A percentile compares a stretch with the other conserved stretches of the same genome.
These are phyloP conservation scores for Zhuqinia jingwanae DNA, from an alignment of 2,888 invertebrate species.

Conservation along the genomic window DNA sequence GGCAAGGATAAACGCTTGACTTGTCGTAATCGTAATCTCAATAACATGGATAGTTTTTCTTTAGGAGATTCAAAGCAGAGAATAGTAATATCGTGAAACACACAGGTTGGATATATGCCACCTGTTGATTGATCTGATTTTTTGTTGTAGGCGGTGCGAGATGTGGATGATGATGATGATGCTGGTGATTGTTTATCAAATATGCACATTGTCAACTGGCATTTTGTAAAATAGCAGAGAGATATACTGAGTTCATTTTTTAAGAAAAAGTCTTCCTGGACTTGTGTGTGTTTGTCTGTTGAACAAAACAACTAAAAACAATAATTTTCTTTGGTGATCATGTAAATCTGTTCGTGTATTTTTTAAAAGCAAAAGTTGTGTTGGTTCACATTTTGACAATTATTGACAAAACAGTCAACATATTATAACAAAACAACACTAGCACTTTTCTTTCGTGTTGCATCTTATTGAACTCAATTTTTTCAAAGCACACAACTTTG, in stretches of 20 bases:
- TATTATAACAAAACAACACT: background rate
- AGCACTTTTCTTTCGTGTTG: background rate
- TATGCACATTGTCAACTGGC: slow-evolving; percentile 22
- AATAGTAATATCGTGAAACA: no score
- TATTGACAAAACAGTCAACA: no score
- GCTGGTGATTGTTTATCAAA: background rate
- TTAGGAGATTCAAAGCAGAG: slow-evolving; percentile 8
- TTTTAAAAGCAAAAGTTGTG: background rate
- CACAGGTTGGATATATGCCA: slow-evolving; percentile 35
- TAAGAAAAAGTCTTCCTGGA: slow-evolving; percentile 23
- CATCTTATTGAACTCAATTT: background rate
- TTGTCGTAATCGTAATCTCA: background rate
- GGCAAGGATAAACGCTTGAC: background rate
- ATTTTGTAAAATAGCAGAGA: background rate
- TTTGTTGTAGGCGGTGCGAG: slow-evolving; percentile 33
- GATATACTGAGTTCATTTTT: no score
- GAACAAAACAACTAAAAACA: background rate
- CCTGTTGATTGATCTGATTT: slow-evolving; percentile 56
- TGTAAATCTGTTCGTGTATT: background rate
- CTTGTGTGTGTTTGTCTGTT: no score
- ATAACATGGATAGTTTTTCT: no score
- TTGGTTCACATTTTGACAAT: background rate
- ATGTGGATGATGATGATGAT: background rate
- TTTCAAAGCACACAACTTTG: slow-evolving; percentile 14
- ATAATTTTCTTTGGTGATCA: background rate